phyloP scores from a whole-genome alignment of 64 coral and sea anemone species.

The Montipora foliosa region DNA sequence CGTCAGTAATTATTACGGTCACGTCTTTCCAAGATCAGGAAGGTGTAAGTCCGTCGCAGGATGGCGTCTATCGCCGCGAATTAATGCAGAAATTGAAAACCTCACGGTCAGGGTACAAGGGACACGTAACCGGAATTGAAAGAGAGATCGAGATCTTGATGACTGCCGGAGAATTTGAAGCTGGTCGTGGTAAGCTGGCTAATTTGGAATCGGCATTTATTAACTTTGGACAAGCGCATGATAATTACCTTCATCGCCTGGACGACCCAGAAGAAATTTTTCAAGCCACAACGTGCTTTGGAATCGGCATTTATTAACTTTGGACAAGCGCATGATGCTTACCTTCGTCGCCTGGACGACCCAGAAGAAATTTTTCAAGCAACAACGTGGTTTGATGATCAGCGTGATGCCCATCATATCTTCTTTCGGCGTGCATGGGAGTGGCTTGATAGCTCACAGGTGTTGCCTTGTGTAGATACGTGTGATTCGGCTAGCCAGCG shows the following conservation, averaged over 20 bases:
- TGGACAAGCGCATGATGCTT: neutral
- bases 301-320: slow-evolving; percentile 1
- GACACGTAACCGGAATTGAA: neutral
- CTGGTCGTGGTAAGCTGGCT: neutral
- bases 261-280: neutral
- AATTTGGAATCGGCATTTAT: slow-evolving; percentile 7
- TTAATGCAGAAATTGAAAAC: neutral
- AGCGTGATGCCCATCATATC: neutral
- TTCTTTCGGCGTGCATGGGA: neutral
- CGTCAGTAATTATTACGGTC: neutral
- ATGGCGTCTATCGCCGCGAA: neutral
- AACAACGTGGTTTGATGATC: neutral
- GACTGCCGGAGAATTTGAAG: neutral
- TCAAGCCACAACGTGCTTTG: neutral
- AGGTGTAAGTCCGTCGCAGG: neutral
- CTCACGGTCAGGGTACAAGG: neutral
- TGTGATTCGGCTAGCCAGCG: neutral
- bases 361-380: neutral
- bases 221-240: neutral
- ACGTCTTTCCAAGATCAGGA: neutral
- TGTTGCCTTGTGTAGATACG: neutral
- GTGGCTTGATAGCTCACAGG: neutral
- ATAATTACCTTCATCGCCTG: neutral
- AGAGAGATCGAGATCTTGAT: neutral
- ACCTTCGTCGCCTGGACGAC: neutral